These are phyloP conservation scores for Sylvicapra grimmia DNA, from an alignment of 2,113 vertebrate genomes.

Conservation along the genomic window DNA sequence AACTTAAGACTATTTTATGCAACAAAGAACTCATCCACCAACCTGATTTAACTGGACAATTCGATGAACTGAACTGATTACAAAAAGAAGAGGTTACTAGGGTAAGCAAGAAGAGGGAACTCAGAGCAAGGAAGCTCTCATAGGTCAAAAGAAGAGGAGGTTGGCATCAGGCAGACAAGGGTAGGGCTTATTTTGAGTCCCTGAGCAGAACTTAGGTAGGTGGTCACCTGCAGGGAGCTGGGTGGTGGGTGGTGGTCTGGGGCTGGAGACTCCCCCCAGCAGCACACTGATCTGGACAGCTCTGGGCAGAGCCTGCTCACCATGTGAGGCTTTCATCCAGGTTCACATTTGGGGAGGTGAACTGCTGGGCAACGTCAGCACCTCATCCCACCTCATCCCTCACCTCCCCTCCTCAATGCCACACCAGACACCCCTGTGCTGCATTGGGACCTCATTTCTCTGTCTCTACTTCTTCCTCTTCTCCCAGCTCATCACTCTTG, in stretches of 20 bases:
- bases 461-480: background rate
- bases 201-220: background rate
- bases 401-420: fast-evolving
- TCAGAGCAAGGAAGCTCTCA: fast-evolving
- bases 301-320: background rate
- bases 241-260: fast-evolving
- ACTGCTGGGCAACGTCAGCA: background rate
- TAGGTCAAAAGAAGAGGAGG: too few species aligned
- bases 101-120: background rate
- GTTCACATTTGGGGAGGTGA: background rate
- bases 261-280: background rate
- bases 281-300: background rate
- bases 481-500: background rate
- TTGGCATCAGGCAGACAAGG: background rate
- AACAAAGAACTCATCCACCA: background rate
- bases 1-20: background rate
- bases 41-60: background rate
- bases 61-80: background rate
- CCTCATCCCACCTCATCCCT: background rate
- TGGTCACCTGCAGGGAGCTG: background rate
- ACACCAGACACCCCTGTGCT: fast-evolving
- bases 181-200: background rate
- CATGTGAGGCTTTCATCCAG: too few species aligned
- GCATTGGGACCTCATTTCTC: background rate
- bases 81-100: background rate